Evolutionary conservation across 2,113 vertebrate genomes (phyloP).

Genomic region (Channa maculata): DNA sequence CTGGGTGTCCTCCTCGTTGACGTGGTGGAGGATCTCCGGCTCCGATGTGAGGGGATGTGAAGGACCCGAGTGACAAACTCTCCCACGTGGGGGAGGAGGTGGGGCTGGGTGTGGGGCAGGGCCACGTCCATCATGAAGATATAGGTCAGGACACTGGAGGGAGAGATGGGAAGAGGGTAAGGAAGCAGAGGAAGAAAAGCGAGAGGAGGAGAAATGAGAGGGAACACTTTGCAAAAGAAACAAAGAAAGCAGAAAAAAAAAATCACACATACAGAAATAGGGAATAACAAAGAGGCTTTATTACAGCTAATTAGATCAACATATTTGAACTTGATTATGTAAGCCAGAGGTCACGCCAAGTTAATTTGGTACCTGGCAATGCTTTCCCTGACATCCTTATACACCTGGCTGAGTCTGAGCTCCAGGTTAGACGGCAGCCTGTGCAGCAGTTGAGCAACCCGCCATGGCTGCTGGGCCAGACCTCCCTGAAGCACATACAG

Average conservation of each 20-base stretch:
- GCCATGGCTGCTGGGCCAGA: constrained; percentile 97
- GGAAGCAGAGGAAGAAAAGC: constrained; percentile 5
- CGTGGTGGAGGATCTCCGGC: constrained; percentile 96
- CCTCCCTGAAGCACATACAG: constrained; percentile 97
- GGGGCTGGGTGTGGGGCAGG: constrained; percentile 92
- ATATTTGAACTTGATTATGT: constrained; percentile 12
- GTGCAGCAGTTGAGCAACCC: constrained; percentile 93
- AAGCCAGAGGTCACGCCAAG: constrained; percentile 20
- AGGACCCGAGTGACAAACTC: constrained; percentile 92
- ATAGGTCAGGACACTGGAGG: constrained; percentile 94
- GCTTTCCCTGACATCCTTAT: constrained; percentile 97
- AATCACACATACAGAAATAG: constrained; percentile 3
- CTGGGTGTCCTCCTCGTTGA: constrained; percentile 93
- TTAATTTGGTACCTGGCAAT: constrained; percentile 90
- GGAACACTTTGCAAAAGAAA: neutral
- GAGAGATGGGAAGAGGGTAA: constrained; percentile 14
- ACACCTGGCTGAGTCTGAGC: constrained; percentile 97
- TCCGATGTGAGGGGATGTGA: constrained; percentile 93
- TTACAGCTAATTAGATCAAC: constrained; percentile 32
- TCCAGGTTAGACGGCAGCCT: constrained; percentile 93
- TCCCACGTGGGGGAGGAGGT: constrained; percentile 91
- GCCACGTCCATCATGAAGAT: constrained; percentile 99
- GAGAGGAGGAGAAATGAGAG: neutral
- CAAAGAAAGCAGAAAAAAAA: neutral
- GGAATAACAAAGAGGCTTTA: constrained; percentile 14